These are phyloP conservation scores for Anoplius nigerrimus DNA, from an alignment of 2,888 invertebrate genomes.

Conservation along the genomic window DNA sequence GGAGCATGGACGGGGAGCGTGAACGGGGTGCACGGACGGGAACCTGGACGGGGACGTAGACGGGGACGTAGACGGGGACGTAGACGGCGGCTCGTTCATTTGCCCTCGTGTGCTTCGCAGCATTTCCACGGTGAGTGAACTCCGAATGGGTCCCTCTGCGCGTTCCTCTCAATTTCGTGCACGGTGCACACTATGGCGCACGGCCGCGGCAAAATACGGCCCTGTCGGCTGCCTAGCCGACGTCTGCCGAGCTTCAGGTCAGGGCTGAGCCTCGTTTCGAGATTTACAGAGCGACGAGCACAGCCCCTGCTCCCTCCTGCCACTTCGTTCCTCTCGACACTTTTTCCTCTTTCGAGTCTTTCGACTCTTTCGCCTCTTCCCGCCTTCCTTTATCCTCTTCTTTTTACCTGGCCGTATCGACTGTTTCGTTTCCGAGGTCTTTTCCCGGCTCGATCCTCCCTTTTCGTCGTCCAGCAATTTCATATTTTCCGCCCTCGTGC, in stretches of 20 bases:
- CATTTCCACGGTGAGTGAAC: constrained; percentile 57
- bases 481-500: too few species aligned
- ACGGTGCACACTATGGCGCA: constrained; percentile 30
- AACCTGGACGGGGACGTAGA: too few species aligned
- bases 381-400: neutral
- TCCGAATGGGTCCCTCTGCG: constrained; percentile 42
- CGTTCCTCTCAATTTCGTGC: constrained; percentile 45
- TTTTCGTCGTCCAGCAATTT: too few species aligned
- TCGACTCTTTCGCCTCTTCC: neutral
- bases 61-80: too few species aligned
- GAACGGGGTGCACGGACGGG: too few species aligned
- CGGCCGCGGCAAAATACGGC: constrained; percentile 42
- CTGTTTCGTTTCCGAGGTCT: neutral
- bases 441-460: too few species aligned
- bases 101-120: constrained; percentile 4
- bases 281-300: constrained; percentile 46
- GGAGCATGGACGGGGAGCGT: constrained; percentile 1
- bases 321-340: neutral
- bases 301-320: neutral
- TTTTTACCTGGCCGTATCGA: neutral
- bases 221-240: constrained; percentile 28
- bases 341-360: constrained; percentile 7
- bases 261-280: constrained; percentile 40
- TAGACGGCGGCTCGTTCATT: constrained; percentile 13
- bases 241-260: constrained; percentile 28